Conservation (phyloP, 2,888 invertebrate genomes). For the Nomada fucata region DNA sequence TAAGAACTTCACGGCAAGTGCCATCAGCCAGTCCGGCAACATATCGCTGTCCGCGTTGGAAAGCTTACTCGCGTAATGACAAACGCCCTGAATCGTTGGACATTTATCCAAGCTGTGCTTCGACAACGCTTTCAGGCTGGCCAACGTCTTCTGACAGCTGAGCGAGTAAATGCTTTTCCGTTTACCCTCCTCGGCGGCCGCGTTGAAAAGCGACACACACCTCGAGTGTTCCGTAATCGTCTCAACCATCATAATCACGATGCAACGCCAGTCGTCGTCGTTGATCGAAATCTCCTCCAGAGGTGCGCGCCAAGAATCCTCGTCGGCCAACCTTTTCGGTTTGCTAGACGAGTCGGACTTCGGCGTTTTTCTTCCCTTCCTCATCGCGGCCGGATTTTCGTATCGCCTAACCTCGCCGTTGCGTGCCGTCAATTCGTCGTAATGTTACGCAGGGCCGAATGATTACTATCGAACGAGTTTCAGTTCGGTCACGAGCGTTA, state of each 20-base stretch:
- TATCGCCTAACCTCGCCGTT: slow-evolving; percentile 4
- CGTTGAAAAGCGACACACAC: slow-evolving; percentile 69
- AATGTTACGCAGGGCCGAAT: not conserved
- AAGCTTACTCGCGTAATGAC: slow-evolving; percentile 70
- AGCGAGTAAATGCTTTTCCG: slow-evolving; percentile 71
- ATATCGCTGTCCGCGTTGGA: slow-evolving; percentile 49
- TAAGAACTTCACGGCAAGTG: slow-evolving; percentile 77
- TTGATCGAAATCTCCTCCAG: slow-evolving; percentile 72
- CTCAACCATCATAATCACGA: slow-evolving; percentile 75
- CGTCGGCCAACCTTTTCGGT: slow-evolving; percentile 21
- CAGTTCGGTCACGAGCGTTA: too few species aligned
- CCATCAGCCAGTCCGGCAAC: slow-evolving; percentile 72
- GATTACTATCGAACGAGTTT: not conserved
- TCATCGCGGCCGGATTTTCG: not conserved
- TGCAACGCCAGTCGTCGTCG: slow-evolving; percentile 77
- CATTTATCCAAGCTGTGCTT: slow-evolving; percentile 67
- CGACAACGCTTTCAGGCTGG: slow-evolving; percentile 66
- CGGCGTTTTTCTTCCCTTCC: slow-evolving; percentile 7
- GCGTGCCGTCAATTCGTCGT: not conserved
- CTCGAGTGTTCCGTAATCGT: slow-evolving; percentile 62
- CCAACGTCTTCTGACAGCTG: slow-evolving; percentile 67
- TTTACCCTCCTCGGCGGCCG: slow-evolving; percentile 68
- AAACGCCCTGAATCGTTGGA: slow-evolving; percentile 65
- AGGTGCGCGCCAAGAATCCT: slow-evolving; percentile 60
- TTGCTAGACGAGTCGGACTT: not conserved